phyloP scores from a whole-genome alignment of 2,113 vertebrate genomes.

The Burhinus oedicnemus region DNA sequence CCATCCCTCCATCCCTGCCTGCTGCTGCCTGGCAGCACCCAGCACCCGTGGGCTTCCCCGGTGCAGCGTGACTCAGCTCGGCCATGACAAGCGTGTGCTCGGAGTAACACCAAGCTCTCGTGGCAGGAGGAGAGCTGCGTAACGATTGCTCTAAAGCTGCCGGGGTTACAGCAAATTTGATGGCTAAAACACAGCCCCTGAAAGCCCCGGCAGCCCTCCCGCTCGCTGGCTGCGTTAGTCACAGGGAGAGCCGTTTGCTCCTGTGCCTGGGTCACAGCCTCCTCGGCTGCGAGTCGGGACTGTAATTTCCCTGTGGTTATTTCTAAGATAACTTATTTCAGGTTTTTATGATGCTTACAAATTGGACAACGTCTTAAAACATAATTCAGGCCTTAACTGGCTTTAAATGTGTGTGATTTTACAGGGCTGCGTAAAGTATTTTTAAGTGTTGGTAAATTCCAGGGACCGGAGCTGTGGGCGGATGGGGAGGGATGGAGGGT shows the following conservation, averaged over 20 bases:
- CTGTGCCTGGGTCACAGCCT: background rate
- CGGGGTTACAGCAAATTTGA: background rate
- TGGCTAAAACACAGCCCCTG: background rate
- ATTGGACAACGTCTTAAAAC: constrained; percentile 53
- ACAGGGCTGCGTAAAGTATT: constrained; percentile 47
- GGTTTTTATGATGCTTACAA: constrained; percentile 62
- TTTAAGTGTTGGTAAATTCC: constrained; percentile 67
- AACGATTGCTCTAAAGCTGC: background rate
- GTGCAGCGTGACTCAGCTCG: background rate
- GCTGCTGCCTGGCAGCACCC: background rate
- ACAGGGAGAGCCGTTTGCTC: background rate
- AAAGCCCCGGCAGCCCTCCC: background rate
- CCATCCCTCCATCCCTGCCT: background rate
- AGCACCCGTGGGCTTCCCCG: background rate
- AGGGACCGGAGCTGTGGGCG: background rate
- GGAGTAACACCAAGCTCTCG: background rate
- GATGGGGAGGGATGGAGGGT: background rate
- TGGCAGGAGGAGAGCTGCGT: background rate
- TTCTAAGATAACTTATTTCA: constrained; percentile 61
- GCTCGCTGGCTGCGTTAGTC: background rate
- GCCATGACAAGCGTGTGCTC: background rate
- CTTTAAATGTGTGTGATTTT: constrained; percentile 55
- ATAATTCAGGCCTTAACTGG: constrained; percentile 57
- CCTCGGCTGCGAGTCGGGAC: background rate
- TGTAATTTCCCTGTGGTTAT: constrained; percentile 52